Evolutionary conservation across 2,888 invertebrate species (phyloP).

Genomic region (Melitaea athalia): DNA sequence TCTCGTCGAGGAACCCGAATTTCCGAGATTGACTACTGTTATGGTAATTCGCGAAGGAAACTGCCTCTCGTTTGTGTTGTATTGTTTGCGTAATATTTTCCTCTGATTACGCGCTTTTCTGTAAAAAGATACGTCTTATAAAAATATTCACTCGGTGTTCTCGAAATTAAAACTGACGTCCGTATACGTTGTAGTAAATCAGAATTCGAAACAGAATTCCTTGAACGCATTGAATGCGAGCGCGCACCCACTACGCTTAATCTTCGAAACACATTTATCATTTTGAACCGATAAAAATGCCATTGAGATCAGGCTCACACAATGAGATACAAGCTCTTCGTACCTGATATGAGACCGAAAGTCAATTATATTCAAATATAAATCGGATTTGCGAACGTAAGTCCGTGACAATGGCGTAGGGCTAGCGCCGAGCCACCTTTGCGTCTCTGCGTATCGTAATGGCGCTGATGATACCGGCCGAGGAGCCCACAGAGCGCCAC

Average conservation of each 20-base stretch:
- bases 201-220: constrained; percentile 25
- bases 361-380: constrained; percentile 83
- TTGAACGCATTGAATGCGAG: constrained; percentile 24
- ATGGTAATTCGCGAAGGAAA: constrained; percentile 55
- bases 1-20: constrained; percentile 43
- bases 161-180: constrained; percentile 5
- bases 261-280: constrained; percentile 80
- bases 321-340: constrained; percentile 69
- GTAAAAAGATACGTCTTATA: neutral
- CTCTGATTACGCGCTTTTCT: neutral
- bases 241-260: constrained; percentile 65
- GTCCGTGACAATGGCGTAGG: constrained; percentile 72
- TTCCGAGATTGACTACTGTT: constrained; percentile 55
- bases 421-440: constrained; percentile 60
- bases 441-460: constrained; percentile 28
- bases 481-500: constrained; percentile 16
- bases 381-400: constrained; percentile 82
- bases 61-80: constrained; percentile 50
- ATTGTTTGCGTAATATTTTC: constrained; percentile 43
- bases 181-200: constrained; percentile 23
- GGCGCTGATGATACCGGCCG: constrained; percentile 17
- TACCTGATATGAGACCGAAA: constrained; percentile 77
- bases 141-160: constrained; percentile 7
- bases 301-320: constrained; percentile 76
- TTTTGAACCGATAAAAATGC: constrained; percentile 78